A percentile compares a stretch with the other conserved stretches of the same genome.
phyloP scores from a whole-genome alignment of 1,140 invertebrate species.

The Hesperophylax magnus region DNA sequence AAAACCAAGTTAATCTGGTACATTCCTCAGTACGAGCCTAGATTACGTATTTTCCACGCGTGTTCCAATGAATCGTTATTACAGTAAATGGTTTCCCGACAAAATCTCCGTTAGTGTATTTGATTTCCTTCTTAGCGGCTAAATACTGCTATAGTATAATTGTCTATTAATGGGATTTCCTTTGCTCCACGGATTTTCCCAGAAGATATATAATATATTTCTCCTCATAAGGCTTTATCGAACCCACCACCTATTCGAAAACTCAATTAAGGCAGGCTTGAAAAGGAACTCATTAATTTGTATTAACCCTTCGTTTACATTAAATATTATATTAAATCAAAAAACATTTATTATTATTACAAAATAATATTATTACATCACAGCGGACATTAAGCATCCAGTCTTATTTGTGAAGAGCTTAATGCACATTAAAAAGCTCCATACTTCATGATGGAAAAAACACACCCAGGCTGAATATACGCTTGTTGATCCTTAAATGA shows the following conservation, averaged over 20 bases:
- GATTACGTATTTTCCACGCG: not conserved
- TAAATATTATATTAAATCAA: no score
- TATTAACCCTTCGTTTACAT: not conserved
- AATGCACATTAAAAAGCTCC: no score
- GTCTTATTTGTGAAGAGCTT: no score
- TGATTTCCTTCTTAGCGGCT: conserved; percentile 5
- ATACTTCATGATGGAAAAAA: no score
- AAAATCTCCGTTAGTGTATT: conserved; percentile 20
- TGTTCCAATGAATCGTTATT: conserved; percentile 22
- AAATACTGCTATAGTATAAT: not conserved
- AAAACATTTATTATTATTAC: no score
- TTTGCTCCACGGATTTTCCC: conserved; percentile 1
- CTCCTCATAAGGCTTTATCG: not conserved
- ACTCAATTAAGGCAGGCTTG: not conserved
- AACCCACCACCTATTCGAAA: not conserved
- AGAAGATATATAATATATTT: not conserved
- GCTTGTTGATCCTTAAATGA: no score
- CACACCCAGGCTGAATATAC: no score
- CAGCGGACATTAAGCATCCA: no score
- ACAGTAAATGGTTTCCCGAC: conserved; percentile 16
- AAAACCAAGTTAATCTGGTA: not conserved
- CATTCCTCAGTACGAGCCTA: not conserved
- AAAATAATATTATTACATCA: no score
- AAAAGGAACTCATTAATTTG: not conserved
- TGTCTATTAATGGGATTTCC: conserved; percentile 14